Evolutionary conservation across 2,113 vertebrate species (phyloP).

Genomic region (Misgurnus mizolepis): DNA sequence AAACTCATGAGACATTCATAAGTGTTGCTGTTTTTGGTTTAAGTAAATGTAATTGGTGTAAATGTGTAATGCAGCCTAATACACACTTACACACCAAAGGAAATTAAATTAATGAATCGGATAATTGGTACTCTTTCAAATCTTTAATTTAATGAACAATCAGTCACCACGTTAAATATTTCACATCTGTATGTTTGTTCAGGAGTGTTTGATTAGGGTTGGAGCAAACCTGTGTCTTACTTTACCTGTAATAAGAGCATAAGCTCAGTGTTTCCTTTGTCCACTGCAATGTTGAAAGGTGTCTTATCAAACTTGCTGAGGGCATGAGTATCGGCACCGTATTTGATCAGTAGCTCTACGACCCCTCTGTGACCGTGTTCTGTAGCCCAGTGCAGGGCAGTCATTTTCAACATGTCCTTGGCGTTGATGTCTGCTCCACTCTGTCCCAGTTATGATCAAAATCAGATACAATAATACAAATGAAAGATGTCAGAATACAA

Average conservation of each 20-base stretch:
- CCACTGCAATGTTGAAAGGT: constrained; percentile 80
- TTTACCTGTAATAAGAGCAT: constrained; percentile 79
- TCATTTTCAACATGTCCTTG: constrained; percentile 83
- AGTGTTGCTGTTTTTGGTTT: no score
- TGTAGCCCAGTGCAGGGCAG: constrained; percentile 76
- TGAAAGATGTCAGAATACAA: background rate
- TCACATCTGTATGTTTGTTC: no score
- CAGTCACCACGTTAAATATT: background rate
- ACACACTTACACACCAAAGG: no score
- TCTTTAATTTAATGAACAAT: background rate
- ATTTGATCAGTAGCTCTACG: constrained; percentile 71
- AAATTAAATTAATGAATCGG: no score
- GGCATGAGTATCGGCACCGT: constrained; percentile 73
- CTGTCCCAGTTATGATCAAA: constrained; percentile 54
- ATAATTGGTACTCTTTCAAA: no score
- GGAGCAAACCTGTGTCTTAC: background rate
- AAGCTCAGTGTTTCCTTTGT: constrained; percentile 77
- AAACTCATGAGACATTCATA: no score
- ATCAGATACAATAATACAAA: background rate
- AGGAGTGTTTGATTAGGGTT: no score
- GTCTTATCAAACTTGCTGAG: constrained; percentile 83
- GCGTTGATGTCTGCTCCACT: constrained; percentile 75
- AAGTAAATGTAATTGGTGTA: no score
- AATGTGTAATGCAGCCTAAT: no score
- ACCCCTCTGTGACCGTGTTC: constrained; percentile 75